A percentile compares a stretch with the other conserved stretches of the same genome.
Evolutionary conservation across 2,888 invertebrate species (phyloP).

Genomic region (Heliconius hortense): DNA sequence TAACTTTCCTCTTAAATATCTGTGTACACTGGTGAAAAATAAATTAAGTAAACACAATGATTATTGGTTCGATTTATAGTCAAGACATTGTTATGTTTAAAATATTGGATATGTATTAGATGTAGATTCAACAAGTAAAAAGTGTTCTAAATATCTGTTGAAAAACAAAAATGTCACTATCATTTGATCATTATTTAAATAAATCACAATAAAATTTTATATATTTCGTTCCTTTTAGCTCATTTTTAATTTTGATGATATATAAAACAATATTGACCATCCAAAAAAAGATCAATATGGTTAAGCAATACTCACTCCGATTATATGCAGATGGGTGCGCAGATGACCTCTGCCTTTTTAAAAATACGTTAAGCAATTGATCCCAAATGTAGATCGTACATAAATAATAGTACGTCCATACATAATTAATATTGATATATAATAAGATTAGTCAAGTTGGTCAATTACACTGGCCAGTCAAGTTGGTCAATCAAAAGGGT

Average conservation of each 20-base stretch:
- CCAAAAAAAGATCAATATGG: background rate
- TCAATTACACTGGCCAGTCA: background rate
- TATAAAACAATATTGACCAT: no score
- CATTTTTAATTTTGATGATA: no score
- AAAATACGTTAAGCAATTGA: background rate
- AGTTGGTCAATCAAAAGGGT: no score
- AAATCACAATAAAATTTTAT: background rate
- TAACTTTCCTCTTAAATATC: no score
- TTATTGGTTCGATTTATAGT: background rate
- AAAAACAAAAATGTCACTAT: no score
- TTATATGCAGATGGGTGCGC: background rate
- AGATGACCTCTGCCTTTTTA: background rate
- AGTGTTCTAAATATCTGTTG: no score
- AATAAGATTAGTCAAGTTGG: background rate
- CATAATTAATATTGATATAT: background rate
- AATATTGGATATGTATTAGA: background rate
- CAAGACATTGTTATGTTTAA: background rate
- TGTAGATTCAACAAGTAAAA: background rate
- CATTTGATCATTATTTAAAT: background rate
- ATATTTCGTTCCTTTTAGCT: no score
- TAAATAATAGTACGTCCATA: background rate
- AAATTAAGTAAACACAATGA: no score
- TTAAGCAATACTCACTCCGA: slow-evolving; percentile 7
- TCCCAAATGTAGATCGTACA: background rate
- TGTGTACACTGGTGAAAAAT: background rate